Base-by-base conservation (phyloP, 2,113 vertebrate species). In the Dicaeum eximium region DNA sequence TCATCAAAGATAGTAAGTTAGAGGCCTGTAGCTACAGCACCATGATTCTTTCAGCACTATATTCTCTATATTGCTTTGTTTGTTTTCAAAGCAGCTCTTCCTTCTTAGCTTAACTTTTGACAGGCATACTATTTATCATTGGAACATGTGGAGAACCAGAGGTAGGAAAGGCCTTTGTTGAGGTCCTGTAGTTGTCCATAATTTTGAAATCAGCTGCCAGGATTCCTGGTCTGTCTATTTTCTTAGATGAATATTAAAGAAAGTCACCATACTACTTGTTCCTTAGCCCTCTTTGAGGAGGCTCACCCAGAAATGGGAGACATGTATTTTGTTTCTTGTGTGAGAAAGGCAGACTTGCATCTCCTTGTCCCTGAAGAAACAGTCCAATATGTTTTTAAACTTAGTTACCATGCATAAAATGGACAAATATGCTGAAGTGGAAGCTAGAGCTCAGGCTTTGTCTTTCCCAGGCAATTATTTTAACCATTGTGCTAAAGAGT, bases 1-100 rank as follows among this genome's bases (percentile, higher is more conserved):
- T 88, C 88, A 9, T 86, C 38, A 27, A 67, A 65, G 86, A 25
- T 80, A 95, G 88, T 90, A 95, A 92, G 85, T 93, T 94, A 90
- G 79, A 95, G 82, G 31, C 38, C 71, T 92, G 30, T 73, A 93
- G 79, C 33, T 65, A 19, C 44, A 67, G 15, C 2, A 9, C 33
- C n/a, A 15, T 31, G 16, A 27, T 53, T 80, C 38, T 42, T 64
- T 71, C 48, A 79, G 15, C 31, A 14, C 13, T 72, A 5, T 73
- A 20, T 42, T 42, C 16, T 93, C 7, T 70, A 0, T 66, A 12
- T 67, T 82, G 11, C 19, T 61, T 42, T 60, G 53, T 48, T n/a
- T 70, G 2, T 61, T 86, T 86, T 45, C 35, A 58, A 33, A 70
- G 50, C 18, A 77, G 21, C 15, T 75, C 11, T 80, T 92, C 10